Conservation (phyloP, 2,888 invertebrate species). For the Hyposoter didymator region DNA sequence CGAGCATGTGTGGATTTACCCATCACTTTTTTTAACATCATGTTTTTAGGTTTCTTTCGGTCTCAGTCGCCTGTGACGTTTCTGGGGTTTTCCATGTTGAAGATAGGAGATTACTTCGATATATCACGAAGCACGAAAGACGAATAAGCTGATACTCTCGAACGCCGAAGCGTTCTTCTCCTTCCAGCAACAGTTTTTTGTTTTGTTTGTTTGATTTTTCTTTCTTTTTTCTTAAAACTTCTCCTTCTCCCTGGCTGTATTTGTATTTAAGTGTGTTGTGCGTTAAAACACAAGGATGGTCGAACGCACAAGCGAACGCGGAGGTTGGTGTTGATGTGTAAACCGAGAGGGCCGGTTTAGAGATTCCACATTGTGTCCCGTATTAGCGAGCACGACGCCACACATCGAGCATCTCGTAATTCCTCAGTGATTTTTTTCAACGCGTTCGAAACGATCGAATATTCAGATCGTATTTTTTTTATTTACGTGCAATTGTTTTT, state of each 20-base stretch:
- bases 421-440: not conserved
- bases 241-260: slow-evolving; percentile 44
- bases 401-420: not conserved
- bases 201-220: slow-evolving; percentile 14
- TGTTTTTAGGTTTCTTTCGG: not conserved
- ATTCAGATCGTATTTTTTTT: not conserved
- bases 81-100: slow-evolving; percentile 48
- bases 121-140: not conserved
- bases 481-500: not conserved
- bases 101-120: slow-evolving; percentile 23
- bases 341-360: slow-evolving; percentile 48
- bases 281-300: not conserved
- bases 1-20: not conserved
- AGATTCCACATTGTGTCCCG: slow-evolving; percentile 38
- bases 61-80: not conserved
- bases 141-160: not conserved
- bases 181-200: not conserved
- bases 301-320: not conserved
- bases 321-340: slow-evolving; percentile 14
- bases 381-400: slow-evolving; percentile 26
- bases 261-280: slow-evolving; percentile 2
- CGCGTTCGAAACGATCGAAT: not conserved
- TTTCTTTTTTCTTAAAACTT: not conserved
- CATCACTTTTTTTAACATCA: slow-evolving; percentile 8
- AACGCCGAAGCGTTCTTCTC: not conserved